A percentile compares a stretch with the other conserved stretches of the same genome.
Evolutionary conservation across 2,888 invertebrate genomes (phyloP).

Genomic region (Cantharis rufa): DNA sequence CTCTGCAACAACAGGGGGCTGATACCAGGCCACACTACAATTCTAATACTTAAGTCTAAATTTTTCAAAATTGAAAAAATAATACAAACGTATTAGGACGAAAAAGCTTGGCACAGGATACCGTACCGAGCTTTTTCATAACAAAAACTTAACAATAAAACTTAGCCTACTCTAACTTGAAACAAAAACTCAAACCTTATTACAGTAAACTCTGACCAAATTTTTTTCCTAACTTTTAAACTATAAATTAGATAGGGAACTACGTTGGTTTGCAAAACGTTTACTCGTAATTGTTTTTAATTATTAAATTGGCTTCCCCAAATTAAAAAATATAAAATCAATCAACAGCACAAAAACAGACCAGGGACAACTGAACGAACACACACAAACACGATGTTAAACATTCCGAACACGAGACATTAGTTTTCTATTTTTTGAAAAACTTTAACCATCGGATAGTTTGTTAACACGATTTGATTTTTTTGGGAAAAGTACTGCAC

Average conservation of each 20-base stretch:
- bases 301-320: conserved; percentile 47
- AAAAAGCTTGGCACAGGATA: neutral
- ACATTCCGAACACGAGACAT: conserved; percentile 48
- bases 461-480: neutral
- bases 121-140: neutral
- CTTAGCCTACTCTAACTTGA: neutral
- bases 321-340: conserved; percentile 31
- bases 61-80: neutral
- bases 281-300: neutral
- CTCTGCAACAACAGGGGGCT: conserved; percentile 39
- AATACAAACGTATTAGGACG: neutral
- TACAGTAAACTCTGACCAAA: neutral
- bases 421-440: conserved; percentile 27
- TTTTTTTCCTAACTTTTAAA: neutral
- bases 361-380: conserved; percentile 51
- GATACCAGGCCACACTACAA: conserved; percentile 14
- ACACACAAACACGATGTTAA: conserved; percentile 50
- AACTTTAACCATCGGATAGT: conserved; percentile 18
- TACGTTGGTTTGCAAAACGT: conserved; percentile 12
- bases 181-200: neutral
- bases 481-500: neutral
- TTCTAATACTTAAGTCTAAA: conserved; percentile 3
- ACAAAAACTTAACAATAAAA: conserved; percentile 3
- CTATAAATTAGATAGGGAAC: conserved; percentile 8
- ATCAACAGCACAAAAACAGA: conserved; percentile 51